A percentile compares a stretch with the other conserved stretches of the same genome.
These are phyloP conservation scores for Leontopithecus rosalia DNA, from an alignment of 2,797 vertebrate species.

Conservation along the genomic window DNA sequence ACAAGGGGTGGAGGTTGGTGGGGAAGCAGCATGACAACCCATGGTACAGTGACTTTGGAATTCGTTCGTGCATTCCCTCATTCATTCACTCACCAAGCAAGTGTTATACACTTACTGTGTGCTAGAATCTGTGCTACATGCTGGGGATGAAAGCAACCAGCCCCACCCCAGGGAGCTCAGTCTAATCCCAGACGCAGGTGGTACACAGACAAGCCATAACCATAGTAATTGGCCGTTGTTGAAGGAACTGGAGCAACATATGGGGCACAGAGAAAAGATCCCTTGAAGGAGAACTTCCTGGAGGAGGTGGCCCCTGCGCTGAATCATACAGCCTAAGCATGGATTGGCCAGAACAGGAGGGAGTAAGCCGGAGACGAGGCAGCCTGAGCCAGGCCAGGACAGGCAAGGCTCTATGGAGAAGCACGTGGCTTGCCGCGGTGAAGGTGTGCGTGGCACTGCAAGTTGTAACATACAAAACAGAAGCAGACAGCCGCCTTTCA, in stretches of 20 bases:
- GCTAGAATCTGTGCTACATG: accelerated
- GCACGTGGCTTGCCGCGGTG: accelerated
- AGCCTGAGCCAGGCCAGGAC: neutral
- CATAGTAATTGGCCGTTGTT: accelerated
- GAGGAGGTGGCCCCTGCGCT: neutral
- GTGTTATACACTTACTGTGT: accelerated
- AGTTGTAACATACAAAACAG: accelerated
- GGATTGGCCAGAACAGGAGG: neutral
- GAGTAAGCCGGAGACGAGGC: neutral
- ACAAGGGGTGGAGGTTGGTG: accelerated
- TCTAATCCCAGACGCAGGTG: neutral
- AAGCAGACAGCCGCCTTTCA: neutral
- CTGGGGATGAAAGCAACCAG: accelerated
- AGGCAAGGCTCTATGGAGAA: neutral
- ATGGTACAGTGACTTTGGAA: accelerated
- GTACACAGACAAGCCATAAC: no score
- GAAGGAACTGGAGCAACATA: neutral
- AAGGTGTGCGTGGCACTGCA: accelerated
- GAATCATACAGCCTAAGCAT: neutral
- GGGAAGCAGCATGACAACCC: accelerated
- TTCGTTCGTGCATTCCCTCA: accelerated
- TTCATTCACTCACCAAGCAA: neutral
- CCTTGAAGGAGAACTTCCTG: neutral
- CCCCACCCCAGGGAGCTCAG: neutral
- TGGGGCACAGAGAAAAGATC: neutral